A percentile compares a stretch with the other conserved stretches of the same genome.
phyloP scores from a whole-genome alignment of 2,888 invertebrate species.

The Lumbricus terrestris region DNA sequence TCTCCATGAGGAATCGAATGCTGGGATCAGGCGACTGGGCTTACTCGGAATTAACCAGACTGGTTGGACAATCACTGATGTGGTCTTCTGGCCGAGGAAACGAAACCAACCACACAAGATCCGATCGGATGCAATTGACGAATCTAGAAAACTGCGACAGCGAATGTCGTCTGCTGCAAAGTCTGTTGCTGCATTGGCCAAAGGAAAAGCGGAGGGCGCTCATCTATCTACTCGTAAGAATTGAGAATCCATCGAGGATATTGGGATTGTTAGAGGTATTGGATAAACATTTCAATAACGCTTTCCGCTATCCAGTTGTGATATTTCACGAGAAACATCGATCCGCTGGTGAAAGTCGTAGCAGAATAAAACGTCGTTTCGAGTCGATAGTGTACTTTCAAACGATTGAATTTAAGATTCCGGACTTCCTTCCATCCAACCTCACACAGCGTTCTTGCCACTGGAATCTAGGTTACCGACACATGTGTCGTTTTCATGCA shows the following conservation, averaged over 20 bases:
- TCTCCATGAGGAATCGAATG: too few species aligned
- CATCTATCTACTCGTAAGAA: conserved; percentile 34
- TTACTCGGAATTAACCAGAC: too few species aligned
- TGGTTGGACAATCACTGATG: too few species aligned
- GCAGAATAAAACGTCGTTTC: too few species aligned
- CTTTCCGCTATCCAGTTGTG: conserved; percentile 37
- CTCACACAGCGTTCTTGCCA: conserved; percentile 19
- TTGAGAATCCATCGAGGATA: too few species aligned
- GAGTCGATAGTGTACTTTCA: conserved; percentile 35
- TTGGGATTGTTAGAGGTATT: conserved; percentile 18
- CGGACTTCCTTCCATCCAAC: conserved; percentile 27
- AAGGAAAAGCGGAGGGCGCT: conserved; percentile 35
- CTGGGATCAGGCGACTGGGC: too few species aligned
- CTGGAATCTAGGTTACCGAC: conserved; percentile 35
- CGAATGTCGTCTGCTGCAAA: conserved; percentile 28
- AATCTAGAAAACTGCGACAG: neutral
- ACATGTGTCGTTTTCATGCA: conserved; percentile 37
- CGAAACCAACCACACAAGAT: too few species aligned
- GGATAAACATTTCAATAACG: conserved; percentile 33
- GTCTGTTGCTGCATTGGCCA: conserved; percentile 31
- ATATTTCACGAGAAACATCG: conserved; percentile 40
- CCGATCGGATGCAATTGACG: too few species aligned
- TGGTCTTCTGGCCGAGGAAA: too few species aligned
- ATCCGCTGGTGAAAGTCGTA: neutral
- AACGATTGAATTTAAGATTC: conserved; percentile 29